Evolutionary conservation across 1,140 invertebrate species (phyloP), one percentile per base, ranked within the genome.

Genomic region (Drosophila navojoa): DNA sequence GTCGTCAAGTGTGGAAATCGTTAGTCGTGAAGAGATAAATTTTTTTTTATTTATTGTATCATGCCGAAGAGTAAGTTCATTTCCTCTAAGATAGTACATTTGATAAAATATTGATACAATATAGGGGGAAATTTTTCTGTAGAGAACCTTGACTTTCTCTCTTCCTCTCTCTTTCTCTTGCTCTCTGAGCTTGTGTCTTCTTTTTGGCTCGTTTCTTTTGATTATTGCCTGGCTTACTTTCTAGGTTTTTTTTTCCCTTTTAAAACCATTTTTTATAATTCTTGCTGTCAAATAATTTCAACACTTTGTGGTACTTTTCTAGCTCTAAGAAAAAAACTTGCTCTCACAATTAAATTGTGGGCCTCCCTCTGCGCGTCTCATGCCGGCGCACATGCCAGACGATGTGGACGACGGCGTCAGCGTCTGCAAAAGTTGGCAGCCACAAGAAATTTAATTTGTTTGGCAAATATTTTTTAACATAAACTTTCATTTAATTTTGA

Each of bases 291-390:
- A 66, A 59, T 74, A 76, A 59, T 78, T 77, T 79, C 42, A 69
- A 79, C 79, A 82, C 71, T 82, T 72, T 67, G 70, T 64, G 57
- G 79, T 42, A 66, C 76, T 77, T 76, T 81, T 74, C 68, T 62
- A 71, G 76, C 66, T 66, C 45, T 62, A 38, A 29, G 50, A 53
- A 81, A 22, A 81, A 82, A 82, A 82, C 22, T 84, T 82, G 82
- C 79, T 76, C 81, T 57, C 76, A 79, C 81, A 84, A 82, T 82
- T 82, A 84, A 82, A 76, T 76, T 45, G 42, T 45, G 42, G 11
- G 15, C 6, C 47, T 19, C 15, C 49, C 32, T 15, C 13, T 62
- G 38, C 15, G 13, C 47, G 22, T 27, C 32, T 27, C 10, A 9
- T 27, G 1, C 6, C 15, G 16, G 1, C 35, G 22, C 15, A 40